Conservation (phyloP, 30 jellyfish, hydroid and myxozoan genomes). For the Nemopilema nomurai region DNA sequence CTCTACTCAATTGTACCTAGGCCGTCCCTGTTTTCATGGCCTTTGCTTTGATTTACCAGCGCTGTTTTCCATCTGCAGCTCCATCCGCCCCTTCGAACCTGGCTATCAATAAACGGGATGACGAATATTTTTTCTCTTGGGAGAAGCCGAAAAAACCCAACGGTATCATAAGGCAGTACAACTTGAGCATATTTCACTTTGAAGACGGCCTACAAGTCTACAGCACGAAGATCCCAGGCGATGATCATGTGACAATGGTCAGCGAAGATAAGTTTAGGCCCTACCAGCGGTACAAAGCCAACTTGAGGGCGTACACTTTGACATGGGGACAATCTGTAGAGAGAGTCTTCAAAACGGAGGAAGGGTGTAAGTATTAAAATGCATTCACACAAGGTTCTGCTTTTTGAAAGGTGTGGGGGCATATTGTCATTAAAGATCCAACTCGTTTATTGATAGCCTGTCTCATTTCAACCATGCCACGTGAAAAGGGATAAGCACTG, state of each 20-base stretch:
- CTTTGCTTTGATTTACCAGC: too few species aligned
- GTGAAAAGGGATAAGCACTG: too few species aligned
- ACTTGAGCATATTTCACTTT: conserved; percentile 6
- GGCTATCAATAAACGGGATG: background rate
- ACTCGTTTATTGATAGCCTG: too few species aligned
- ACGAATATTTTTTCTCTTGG: conserved; percentile 42
- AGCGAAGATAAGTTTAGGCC: conserved; percentile 9
- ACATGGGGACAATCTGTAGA: conserved; percentile 30
- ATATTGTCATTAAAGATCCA: too few species aligned
- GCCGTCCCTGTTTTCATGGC: too few species aligned
- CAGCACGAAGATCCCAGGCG: background rate
- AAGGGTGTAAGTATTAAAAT: conserved; percentile 36
- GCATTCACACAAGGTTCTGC: background rate
- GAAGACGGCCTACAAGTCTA: background rate
- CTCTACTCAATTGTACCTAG: too few species aligned
- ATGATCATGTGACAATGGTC: background rate
- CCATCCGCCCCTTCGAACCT: conserved; percentile 52
- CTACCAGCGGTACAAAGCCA: conserved; percentile 18
- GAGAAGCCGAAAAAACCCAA: conserved; percentile 56
- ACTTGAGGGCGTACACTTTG: conserved; percentile 28
- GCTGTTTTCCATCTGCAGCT: conserved; percentile 16
- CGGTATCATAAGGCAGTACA: conserved; percentile 55
- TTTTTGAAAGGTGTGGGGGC: too few species aligned
- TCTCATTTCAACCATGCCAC: too few species aligned
- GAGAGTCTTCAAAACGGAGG: conserved; percentile 23